Percentiles rank a stretch among this genome's conserved stretches.
phyloP scores from a whole-genome alignment of 2,113 vertebrate species.

The Struthio camelus region DNA sequence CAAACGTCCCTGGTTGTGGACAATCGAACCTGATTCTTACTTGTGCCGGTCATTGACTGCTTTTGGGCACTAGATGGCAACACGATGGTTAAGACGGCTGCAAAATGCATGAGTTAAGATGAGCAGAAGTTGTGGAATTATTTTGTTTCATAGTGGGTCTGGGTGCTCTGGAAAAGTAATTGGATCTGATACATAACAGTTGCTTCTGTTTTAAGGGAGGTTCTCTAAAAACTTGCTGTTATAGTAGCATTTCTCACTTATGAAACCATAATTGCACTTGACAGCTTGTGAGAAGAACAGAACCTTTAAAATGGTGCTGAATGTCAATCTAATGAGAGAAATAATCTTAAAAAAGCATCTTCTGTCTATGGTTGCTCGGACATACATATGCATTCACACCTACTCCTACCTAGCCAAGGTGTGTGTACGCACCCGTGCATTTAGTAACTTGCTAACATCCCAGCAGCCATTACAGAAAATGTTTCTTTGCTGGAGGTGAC shows the following conservation, averaged over 20 bases:
- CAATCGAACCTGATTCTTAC: neutral
- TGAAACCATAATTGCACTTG: accelerated
- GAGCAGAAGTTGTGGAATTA: neutral
- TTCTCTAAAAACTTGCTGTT: accelerated
- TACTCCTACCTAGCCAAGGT: neutral
- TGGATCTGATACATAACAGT: accelerated
- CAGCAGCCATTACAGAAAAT: too few relatives aligned
- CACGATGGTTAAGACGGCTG: neutral
- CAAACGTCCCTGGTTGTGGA: accelerated
- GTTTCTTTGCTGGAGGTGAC: too few relatives aligned
- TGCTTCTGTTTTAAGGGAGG: too few relatives aligned
- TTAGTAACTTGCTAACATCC: accelerated
- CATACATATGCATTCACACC: accelerated
- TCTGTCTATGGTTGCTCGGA: accelerated
- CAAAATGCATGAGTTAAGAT: accelerated
- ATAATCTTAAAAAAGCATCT: accelerated
- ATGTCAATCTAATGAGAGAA: accelerated
- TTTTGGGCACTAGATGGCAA: neutral
- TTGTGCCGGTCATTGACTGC: neutral
- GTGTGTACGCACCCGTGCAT: accelerated
- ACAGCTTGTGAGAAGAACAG: accelerated
- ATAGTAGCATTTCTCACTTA: accelerated
- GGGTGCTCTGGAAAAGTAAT: too few relatives aligned
- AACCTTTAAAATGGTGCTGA: accelerated
- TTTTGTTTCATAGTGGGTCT: accelerated